Percentiles rank a stretch among this genome's conserved stretches.
phyloP scores from a whole-genome alignment of 2,888 invertebrate genomes.

The Brachycybe producta region DNA sequence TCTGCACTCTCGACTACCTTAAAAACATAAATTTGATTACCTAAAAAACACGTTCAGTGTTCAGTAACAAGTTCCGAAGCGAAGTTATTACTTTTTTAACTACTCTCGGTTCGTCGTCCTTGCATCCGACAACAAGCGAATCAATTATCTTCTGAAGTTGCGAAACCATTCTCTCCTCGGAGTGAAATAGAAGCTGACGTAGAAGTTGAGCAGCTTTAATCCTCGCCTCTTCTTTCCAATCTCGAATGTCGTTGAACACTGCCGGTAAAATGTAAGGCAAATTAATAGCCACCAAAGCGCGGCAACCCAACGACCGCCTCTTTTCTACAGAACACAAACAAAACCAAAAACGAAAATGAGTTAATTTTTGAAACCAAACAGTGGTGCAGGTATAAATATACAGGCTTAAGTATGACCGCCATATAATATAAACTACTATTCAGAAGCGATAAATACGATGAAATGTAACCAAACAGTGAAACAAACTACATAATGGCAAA shows the following conservation, averaged over 20 bases:
- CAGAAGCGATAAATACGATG: no score
- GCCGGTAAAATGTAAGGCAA: slow-evolving; percentile 59
- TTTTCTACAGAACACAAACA: slow-evolving; percentile 39
- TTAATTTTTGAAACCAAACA: no score
- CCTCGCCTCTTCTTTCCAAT: slow-evolving; percentile 58
- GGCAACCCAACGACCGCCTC: slow-evolving; percentile 78
- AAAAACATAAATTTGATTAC: neutral
- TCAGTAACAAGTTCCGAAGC: neutral
- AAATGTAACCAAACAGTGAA: no score
- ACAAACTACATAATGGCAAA: no score
- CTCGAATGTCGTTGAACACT: slow-evolving; percentile 54
- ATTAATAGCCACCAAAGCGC: slow-evolving; percentile 60
- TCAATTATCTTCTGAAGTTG: slow-evolving; percentile 47
- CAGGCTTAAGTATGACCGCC: no score
- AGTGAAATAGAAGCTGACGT: slow-evolving; percentile 55
- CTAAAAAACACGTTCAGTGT: neutral
- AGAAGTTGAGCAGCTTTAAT: slow-evolving; percentile 61
- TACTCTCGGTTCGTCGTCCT: slow-evolving; percentile 50
- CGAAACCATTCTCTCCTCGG: slow-evolving; percentile 58
- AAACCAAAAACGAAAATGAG: no score
- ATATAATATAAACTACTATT: no score
- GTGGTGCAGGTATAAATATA: no score
- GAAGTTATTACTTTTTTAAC: slow-evolving; percentile 33
- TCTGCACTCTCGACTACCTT: neutral
- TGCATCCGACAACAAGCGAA: slow-evolving; percentile 49